phyloP scores from a whole-genome alignment of 2,797 vertebrate genomes.

The Xenopus petersii region DNA sequence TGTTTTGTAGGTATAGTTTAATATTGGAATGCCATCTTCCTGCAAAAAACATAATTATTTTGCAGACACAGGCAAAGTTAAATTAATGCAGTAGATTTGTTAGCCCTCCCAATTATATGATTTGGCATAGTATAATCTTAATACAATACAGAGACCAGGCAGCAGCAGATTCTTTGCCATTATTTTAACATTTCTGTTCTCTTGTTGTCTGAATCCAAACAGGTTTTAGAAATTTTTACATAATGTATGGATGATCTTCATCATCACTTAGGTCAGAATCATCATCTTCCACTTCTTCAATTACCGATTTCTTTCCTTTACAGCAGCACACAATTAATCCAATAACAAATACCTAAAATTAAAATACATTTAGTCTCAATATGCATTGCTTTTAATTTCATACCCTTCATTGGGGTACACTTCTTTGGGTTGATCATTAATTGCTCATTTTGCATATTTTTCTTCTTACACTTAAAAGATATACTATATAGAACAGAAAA shows the following conservation, averaged over 20 bases:
- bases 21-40: neutral
- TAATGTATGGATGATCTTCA: slow-evolving; percentile 72
- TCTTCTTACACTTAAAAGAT: too few relatives aligned
- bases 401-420: too few relatives aligned
- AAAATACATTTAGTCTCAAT: slow-evolving; percentile 20
- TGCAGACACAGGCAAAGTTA: slow-evolving; percentile 6
- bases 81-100: neutral
- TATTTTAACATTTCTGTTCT: too few relatives aligned
- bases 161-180: too few relatives aligned
- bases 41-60: neutral
- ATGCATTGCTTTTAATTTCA: too few relatives aligned
- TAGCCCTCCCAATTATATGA: neutral
- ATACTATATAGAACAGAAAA: too few relatives aligned
- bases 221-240: too few relatives aligned
- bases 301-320: slow-evolving; percentile 94
- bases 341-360: slow-evolving; percentile 84
- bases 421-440: too few relatives aligned
- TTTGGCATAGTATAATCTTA: slow-evolving; percentile 4
- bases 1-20: neutral
- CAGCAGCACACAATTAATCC: slow-evolving; percentile 91
- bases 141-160: neutral
- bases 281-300: slow-evolving; percentile 91
- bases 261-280: slow-evolving; percentile 95
- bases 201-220: too few relatives aligned
- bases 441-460: too few relatives aligned